Conservation (phyloP, 64 coral and sea anemone species). For the Cladopsammia gracilis region DNA sequence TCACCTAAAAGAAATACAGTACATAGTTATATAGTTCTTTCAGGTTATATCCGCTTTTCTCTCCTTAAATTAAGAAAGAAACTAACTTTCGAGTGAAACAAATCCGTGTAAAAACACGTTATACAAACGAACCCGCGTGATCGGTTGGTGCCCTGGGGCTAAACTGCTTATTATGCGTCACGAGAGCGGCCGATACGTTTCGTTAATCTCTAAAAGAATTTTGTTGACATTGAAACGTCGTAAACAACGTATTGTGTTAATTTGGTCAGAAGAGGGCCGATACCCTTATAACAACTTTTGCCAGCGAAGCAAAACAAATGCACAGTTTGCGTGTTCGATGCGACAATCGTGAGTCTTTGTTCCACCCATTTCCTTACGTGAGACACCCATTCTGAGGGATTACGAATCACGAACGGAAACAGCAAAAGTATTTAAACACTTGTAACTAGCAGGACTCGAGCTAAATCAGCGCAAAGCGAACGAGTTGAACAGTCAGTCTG, state of each 20-base stretch:
- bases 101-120: no score
- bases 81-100: no score
- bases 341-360: not conserved
- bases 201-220: constrained; percentile 18
- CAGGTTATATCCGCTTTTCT: no score
- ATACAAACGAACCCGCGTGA: no score
- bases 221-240: constrained; percentile 26
- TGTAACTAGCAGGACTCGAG: not conserved
- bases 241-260: constrained; percentile 15
- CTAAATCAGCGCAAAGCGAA: not conserved
- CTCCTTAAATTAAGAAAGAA: no score
- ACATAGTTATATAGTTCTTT: no score
- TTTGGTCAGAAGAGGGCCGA: no score
- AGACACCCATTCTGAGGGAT: not conserved
- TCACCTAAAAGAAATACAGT: no score
- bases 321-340: not conserved
- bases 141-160: not conserved
- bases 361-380: not conserved
- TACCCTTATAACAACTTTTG: not conserved
- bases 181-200: not conserved
- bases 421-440: not conserved
- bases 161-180: not conserved
- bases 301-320: constrained; percentile 1
- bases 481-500: not conserved
- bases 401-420: not conserved